A percentile compares a stretch with the other conserved stretches of the same genome.
Evolutionary conservation across 30 jellyfish, hydroid and myxozoan genomes (phyloP).

Genomic region (Cassiopea andromeda): DNA sequence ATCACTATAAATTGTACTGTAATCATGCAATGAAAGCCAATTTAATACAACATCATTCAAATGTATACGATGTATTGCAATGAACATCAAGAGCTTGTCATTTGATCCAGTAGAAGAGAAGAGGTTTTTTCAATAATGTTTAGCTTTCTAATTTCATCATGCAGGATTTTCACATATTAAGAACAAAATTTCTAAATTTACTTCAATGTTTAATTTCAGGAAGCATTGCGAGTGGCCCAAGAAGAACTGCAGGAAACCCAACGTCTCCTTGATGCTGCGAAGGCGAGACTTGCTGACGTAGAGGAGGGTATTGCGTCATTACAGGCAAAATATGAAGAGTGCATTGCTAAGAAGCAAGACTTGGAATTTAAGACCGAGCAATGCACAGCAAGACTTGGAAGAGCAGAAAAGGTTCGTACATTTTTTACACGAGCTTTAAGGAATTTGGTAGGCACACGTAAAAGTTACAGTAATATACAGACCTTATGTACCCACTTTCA

Average conservation of each 20-base stretch:
- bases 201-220: slow-evolving; percentile 34
- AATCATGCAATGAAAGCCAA: no score
- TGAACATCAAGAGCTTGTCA: no score
- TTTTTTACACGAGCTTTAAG: background rate
- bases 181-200: background rate
- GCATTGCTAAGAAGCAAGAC: slow-evolving; percentile 93
- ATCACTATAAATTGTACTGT: no score
- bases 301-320: slow-evolving; percentile 96
- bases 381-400: slow-evolving; percentile 92
- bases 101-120: no score
- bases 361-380: slow-evolving; percentile 92
- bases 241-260: slow-evolving; percentile 92
- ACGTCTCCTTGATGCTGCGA: slow-evolving; percentile 88
- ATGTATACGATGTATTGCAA: no score
- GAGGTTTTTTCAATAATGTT: no score
- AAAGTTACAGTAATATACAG: no score
- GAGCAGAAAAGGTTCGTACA: slow-evolving; percentile 87
- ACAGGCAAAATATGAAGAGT: slow-evolving; percentile 94
- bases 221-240: slow-evolving; percentile 78
- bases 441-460: no score
- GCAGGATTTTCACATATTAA: no score
- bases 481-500: no score
- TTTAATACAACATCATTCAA: no score
- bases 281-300: slow-evolving; percentile 91
- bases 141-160: no score